Conservation (phyloP, 2,888 invertebrate species). For the Fragum sueziense region DNA sequence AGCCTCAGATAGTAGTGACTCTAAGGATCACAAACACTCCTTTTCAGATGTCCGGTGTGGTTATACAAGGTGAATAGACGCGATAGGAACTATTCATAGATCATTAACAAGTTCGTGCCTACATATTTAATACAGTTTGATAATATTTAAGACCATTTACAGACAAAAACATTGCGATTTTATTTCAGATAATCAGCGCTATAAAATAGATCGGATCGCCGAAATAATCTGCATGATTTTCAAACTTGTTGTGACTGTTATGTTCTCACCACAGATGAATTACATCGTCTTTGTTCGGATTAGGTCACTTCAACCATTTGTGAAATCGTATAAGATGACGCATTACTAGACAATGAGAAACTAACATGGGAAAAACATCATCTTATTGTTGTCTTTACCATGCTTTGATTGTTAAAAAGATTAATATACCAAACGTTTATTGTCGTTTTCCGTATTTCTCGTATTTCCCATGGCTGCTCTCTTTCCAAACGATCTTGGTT, state of each 20-base stretch:
- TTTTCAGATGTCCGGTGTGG: neutral
- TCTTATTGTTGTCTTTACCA: neutral
- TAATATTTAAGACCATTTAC: slow-evolving; percentile 33
- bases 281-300: neutral
- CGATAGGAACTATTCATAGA: slow-evolving; percentile 36
- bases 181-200: neutral
- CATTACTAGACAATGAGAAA: slow-evolving; percentile 1
- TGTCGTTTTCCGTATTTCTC: no score
- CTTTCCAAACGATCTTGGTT: no score
- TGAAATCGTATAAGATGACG: slow-evolving; percentile 4
- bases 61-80: slow-evolving; percentile 7
- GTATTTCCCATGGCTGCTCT: no score
- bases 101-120: slow-evolving; percentile 37
- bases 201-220: neutral
- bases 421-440: neutral
- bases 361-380: neutral
- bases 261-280: neutral
- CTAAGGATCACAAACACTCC: neutral
- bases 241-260: neutral
- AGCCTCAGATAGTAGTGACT: neutral
- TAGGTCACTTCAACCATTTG: neutral
- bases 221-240: slow-evolving; percentile 3
- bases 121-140: slow-evolving; percentile 34
- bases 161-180: slow-evolving; percentile 1
- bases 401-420: neutral